phyloP scores from a whole-genome alignment of 2,888 invertebrate species.

The Noctua comes region DNA sequence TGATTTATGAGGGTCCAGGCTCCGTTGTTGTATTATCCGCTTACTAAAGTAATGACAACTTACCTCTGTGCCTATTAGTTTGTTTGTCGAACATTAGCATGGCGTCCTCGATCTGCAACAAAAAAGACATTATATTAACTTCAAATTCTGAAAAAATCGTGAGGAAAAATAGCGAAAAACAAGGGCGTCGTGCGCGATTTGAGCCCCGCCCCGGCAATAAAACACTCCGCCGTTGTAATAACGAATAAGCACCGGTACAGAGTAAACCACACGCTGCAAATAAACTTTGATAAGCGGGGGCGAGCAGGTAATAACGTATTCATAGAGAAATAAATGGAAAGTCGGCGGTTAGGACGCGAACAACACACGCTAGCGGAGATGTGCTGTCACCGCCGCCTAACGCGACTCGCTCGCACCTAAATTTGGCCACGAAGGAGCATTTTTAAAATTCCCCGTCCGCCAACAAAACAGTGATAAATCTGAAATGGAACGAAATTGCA shows the following conservation, averaged over 20 bases:
- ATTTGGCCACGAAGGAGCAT: conserved; percentile 84
- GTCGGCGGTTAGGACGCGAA: conserved; percentile 89
- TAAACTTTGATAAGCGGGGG: conserved; percentile 91
- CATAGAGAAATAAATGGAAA: conserved; percentile 91
- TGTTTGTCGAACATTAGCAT: conserved; percentile 99
- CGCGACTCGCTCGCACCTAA: conserved; percentile 77
- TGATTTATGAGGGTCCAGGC: conserved; percentile 63
- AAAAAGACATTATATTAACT: conserved; percentile 84
- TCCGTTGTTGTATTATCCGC: conserved; percentile 48
- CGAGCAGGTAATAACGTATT: conserved; percentile 91
- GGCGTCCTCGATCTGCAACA: conserved; percentile 99
- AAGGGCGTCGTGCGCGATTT: conserved; percentile 87
- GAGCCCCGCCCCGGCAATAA: conserved; percentile 89
- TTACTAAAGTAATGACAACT: conserved; percentile 81
- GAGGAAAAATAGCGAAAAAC: conserved; percentile 85
- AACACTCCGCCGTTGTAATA: conserved; percentile 90
- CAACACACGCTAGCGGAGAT: conserved; percentile 86
- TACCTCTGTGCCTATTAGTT: conserved; percentile 99
- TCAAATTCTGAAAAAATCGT: conserved; percentile 81
- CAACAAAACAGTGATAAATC: conserved; percentile 85
- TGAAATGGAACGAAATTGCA: conserved; percentile 86
- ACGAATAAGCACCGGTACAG: conserved; percentile 90
- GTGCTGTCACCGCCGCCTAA: conserved; percentile 83
- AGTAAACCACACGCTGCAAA: conserved; percentile 90
- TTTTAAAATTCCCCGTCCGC: conserved; percentile 83